A percentile compares a stretch with the other conserved stretches of the same genome.
phyloP scores from a whole-genome alignment of 2,113 vertebrate genomes.

The Scolopax mira region DNA sequence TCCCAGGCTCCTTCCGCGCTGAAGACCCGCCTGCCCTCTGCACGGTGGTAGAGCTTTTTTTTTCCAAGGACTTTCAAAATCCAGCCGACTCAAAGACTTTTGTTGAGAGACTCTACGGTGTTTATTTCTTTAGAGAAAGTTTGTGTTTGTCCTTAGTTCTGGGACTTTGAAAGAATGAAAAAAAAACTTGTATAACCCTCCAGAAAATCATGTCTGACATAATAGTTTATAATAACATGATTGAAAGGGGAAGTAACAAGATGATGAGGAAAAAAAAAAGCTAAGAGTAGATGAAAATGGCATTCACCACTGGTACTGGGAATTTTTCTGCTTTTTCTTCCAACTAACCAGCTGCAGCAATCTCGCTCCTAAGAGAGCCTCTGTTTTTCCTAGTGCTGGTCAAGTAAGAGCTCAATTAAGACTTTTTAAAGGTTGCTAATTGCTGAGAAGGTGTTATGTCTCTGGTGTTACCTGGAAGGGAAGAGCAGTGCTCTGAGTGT shows the following conservation, averaged over 20 bases:
- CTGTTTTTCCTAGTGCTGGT: constrained; percentile 31
- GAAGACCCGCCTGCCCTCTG: not conserved
- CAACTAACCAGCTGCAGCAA: constrained; percentile 19
- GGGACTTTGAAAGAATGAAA: not conserved
- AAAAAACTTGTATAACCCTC: not conserved
- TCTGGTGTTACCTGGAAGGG: not conserved
- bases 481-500: not conserved
- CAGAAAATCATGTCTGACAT: not conserved
- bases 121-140: not conserved
- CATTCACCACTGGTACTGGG: constrained; percentile 23
- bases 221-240: not conserved
- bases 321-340: constrained; percentile 59
- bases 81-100: not conserved
- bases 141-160: not conserved
- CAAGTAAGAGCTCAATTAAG: not conserved
- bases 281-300: not conserved
- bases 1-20: not conserved
- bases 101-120: not conserved
- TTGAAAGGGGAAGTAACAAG: not conserved
- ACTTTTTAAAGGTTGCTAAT: not conserved
- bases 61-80: not conserved
- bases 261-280: not conserved
- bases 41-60: not conserved
- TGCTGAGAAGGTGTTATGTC: not conserved
- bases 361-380: constrained; percentile 43